Conservation (phyloP, 2,797 vertebrate genomes). For the Sylvilagus floridanus region DNA sequence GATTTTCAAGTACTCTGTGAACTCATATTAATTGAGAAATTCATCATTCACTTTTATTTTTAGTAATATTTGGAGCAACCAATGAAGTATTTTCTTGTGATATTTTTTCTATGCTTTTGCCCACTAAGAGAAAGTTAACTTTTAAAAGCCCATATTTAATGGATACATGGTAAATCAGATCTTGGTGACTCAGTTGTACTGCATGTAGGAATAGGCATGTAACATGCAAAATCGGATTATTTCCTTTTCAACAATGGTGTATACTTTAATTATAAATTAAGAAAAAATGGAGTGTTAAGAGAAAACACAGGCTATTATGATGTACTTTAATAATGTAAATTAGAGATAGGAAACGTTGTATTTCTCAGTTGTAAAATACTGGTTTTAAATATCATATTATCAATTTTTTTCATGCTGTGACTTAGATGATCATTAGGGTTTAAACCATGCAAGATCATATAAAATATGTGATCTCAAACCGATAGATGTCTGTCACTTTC, state of each 20-base stretch:
- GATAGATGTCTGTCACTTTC: no score
- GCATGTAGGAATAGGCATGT: neutral
- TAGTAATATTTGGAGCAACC: conserved; percentile 16
- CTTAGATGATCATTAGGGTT: neutral
- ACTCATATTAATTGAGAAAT: neutral
- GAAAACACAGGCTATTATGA: neutral
- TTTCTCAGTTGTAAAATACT: neutral
- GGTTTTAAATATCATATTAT: neutral
- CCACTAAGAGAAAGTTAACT: neutral
- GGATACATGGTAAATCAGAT: neutral
- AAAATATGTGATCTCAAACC: neutral
- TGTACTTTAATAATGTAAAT: neutral
- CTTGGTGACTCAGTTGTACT: neutral
- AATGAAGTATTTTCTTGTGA: neutral
- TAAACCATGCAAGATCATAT: neutral
- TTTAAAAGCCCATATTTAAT: conserved; percentile 24
- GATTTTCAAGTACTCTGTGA: neutral
- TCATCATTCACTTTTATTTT: conserved; percentile 14
- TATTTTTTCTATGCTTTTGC: neutral
- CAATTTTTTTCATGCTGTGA: neutral
- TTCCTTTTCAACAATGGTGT: neutral
- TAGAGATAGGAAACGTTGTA: neutral
- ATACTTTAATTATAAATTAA: neutral
- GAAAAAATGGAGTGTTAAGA: neutral
- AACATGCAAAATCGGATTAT: neutral